Evolutionary conservation across 2,888 invertebrate genomes (phyloP), one percentile per base, ranked within the genome.

Genomic region (Malacosoma neustria): DNA sequence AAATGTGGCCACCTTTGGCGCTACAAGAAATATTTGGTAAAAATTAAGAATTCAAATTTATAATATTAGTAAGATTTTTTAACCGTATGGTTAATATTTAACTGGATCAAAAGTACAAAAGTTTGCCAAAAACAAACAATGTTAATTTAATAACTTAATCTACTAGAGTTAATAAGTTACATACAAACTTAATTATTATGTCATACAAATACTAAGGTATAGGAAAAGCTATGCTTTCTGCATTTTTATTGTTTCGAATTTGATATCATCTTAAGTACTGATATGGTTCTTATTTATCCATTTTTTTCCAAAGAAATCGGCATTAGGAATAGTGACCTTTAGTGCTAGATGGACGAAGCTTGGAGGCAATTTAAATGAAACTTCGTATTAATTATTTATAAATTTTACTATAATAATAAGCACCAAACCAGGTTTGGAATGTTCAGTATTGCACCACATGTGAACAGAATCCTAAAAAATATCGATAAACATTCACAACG

Each of bases 341-440:
- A 71, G 46, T 60, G 64, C 43, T 49, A 47, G 38, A 46, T 48
- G 43, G 49, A 46, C 43, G 37, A 65, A 72, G 70, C 69, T 38
- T 37, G 48, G 38, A 62, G 76, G 72, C 70, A 68, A 71, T 42
- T 46, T 47, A 79, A 84, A 84, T 81, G 66, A 84, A 82, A 84
- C 77, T 69, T 45, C 65, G 64, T 38, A 48, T 34, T 52, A 2
- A 56, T 62, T 72, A 69, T 70, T 73, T 65, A 72, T 79, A 72
- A 74, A 61, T 64, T 79, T 84, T 80, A 79, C 80, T 81, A 72
- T 63, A 70, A 72, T 68, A 73, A 73, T 73, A 75, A 82, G 81
- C 81, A 82, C 84, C 82, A 84, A 82, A 84, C 81, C 64, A 75
- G 52, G 82, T 84, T 82, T 80, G 84, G 82, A 84, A 84, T 84